Evolutionary conservation across 2,113 vertebrate species (phyloP).

Genomic region (Condylura cristata): DNA sequence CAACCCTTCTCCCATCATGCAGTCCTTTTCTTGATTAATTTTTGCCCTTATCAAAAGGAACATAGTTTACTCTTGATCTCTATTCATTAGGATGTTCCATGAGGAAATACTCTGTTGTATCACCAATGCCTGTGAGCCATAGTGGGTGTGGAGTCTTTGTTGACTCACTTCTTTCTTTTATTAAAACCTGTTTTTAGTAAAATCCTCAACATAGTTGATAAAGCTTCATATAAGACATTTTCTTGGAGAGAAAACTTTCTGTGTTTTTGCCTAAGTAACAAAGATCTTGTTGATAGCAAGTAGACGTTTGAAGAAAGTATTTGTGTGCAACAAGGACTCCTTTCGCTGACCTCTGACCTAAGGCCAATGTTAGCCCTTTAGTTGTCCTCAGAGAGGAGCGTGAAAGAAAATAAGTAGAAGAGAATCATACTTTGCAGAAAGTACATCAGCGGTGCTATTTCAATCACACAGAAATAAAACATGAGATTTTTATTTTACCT

Average conservation of each 20-base stretch:
- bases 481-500: background rate
- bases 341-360: slow-evolving; percentile 42
- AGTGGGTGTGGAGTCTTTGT: background rate
- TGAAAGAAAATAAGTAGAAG: background rate
- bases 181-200: slow-evolving; percentile 42
- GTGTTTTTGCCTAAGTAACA: background rate
- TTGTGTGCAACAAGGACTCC: background rate
- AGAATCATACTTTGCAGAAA: background rate
- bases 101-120: background rate
- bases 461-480: background rate
- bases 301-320: background rate
- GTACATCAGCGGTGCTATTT: background rate
- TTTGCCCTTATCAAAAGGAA: background rate
- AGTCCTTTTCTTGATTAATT: background rate
- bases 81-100: background rate
- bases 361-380: background rate
- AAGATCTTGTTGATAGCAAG: background rate
- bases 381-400: background rate
- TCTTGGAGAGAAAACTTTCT: background rate
- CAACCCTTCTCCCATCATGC: no score
- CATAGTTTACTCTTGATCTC: background rate
- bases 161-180: background rate
- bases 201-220: background rate
- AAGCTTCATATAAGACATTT: background rate
- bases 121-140: background rate